phyloP scores from a whole-genome alignment of 2,888 invertebrate genomes.

The Caenorhabditis sp. region DNA sequence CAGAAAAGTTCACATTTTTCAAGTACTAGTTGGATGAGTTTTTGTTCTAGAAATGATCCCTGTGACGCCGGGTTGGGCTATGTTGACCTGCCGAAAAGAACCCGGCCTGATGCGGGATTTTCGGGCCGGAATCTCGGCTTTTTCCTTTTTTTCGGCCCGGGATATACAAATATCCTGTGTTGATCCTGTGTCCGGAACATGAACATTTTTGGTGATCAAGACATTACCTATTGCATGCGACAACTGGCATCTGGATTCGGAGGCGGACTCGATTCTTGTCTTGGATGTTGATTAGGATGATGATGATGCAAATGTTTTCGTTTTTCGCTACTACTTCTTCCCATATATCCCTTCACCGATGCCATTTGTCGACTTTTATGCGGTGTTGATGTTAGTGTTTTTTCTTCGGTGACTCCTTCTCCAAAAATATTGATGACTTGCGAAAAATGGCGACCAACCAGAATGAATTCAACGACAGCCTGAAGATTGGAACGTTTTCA shows the following conservation, averaged over 20 bases:
- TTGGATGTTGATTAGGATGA: not conserved
- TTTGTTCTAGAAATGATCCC: too few species aligned
- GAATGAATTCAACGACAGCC: conserved; percentile 60
- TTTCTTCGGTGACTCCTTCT: conserved; percentile 30
- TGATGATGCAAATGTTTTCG: not conserved
- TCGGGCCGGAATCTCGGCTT: too few species aligned
- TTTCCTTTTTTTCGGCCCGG: too few species aligned
- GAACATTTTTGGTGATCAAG: too few species aligned
- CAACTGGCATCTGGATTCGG: conserved; percentile 19
- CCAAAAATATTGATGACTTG: conserved; percentile 55
- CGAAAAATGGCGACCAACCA: conserved; percentile 50
- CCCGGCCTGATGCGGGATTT: too few species aligned
- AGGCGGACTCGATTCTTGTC: not conserved
- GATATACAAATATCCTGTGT: too few species aligned
- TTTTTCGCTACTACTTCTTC: not conserved
- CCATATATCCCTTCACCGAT: not conserved
- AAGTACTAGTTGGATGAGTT: too few species aligned
- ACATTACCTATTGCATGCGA: conserved; percentile 19
- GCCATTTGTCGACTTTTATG: not conserved
- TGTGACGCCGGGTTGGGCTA: too few species aligned
- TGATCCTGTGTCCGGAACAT: too few species aligned
- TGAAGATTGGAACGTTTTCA: too few species aligned
- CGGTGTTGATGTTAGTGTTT: conserved; percentile 8
- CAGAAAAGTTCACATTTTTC: too few species aligned
- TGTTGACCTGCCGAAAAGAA: too few species aligned